Conservation (phyloP, 2,797 vertebrate genomes). For the Arrhamphus sclerolepis region DNA sequence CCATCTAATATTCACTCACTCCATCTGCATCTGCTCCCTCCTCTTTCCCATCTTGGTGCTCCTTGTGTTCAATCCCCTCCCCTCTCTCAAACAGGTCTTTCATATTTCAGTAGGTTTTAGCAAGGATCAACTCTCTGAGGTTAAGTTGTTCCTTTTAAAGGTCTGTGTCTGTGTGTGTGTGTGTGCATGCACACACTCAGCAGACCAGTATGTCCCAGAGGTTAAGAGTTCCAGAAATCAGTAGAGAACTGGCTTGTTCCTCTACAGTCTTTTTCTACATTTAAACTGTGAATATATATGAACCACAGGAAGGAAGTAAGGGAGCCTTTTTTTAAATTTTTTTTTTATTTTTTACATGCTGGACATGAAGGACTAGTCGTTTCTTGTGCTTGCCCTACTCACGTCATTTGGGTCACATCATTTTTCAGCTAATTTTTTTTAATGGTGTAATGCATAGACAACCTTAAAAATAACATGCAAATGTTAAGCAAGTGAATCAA, state of each 20-base stretch:
- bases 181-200: slow-evolving; percentile 9
- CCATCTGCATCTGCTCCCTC: slow-evolving; percentile 32
- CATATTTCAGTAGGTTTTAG: slow-evolving; percentile 77
- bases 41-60: slow-evolving; percentile 43
- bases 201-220: slow-evolving; percentile 36
- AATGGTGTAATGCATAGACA: too few species aligned
- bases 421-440: too few species aligned
- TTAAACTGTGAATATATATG: slow-evolving; percentile 18
- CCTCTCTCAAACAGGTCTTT: slow-evolving; percentile 52
- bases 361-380: background rate
- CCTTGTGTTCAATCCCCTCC: slow-evolving; percentile 25
- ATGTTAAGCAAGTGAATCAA: too few species aligned
- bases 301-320: slow-evolving; percentile 2
- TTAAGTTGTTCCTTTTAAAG: slow-evolving; percentile 68
- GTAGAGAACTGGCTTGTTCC: slow-evolving; percentile 39
- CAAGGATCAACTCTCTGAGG: slow-evolving; percentile 73
- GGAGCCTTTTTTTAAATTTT: slow-evolving; percentile 2
- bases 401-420: too few species aligned
- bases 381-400: too few species aligned
- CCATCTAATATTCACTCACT: slow-evolving; percentile 64
- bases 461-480: too few species aligned
- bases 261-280: slow-evolving; percentile 14
- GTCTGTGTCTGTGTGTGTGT: slow-evolving; percentile 23
- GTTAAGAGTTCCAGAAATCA: slow-evolving; percentile 54
- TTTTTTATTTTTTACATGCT: background rate